Percentiles rank a stretch among this genome's conserved stretches.
phyloP scores from a whole-genome alignment of 1,140 invertebrate genomes.

The Drosophila trapezifrons region DNA sequence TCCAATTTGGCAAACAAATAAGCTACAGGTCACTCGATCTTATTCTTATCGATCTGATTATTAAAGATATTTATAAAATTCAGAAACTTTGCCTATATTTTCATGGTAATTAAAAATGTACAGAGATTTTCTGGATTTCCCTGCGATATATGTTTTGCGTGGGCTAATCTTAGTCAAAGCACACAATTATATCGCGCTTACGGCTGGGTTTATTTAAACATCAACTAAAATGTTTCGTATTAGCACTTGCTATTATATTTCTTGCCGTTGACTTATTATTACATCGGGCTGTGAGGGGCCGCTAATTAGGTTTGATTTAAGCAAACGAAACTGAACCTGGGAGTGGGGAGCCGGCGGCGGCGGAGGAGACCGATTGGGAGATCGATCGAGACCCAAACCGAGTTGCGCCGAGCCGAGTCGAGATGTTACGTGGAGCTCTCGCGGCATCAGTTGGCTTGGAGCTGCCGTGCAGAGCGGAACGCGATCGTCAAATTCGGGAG shows the following conservation, averaged over 20 bases:
- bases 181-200: not conserved
- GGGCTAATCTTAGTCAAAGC: not conserved
- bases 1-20: too few species aligned
- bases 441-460: slow-evolving; percentile 37
- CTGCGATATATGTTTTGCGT: not conserved
- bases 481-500: slow-evolving; percentile 18
- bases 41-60: too few species aligned
- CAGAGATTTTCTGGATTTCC: not conserved
- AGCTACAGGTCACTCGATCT: too few species aligned
- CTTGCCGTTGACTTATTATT: slow-evolving; percentile 12
- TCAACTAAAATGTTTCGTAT: not conserved
- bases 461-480: slow-evolving; percentile 26
- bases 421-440: slow-evolving; percentile 37
- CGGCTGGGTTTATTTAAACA: slow-evolving; percentile 1
- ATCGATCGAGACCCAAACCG: slow-evolving; percentile 25
- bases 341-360: slow-evolving; percentile 6
- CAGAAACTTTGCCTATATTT: too few species aligned
- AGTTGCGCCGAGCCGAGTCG: slow-evolving; percentile 13
- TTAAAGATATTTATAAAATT: too few species aligned
- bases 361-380: slow-evolving; percentile 8
- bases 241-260: slow-evolving; percentile 29
- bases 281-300: slow-evolving; percentile 10
- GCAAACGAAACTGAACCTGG: slow-evolving; percentile 12
- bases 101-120: not conserved
- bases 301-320: slow-evolving; percentile 23